Base-by-base conservation (phyloP, 2,888 invertebrate species). In the Himalopsyche japonica region DNA sequence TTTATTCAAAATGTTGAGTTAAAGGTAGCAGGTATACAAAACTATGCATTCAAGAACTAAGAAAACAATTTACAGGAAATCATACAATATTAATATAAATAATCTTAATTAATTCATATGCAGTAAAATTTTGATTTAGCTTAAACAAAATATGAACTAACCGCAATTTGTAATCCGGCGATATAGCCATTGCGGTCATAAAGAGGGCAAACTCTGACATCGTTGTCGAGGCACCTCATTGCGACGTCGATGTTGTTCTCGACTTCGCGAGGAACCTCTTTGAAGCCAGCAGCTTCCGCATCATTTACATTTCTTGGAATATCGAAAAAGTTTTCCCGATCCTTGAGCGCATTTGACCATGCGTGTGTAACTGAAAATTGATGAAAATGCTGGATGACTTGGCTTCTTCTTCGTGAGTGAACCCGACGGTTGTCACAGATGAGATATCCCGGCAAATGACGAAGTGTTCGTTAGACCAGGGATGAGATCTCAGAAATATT, bases 261-360 rank as follows among this genome's bases (percentile, higher is more conserved):
- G 0, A 90, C 88, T 0, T 90, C 90, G 0, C 91, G 88, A 84
- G 91, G 91, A 1, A 90, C 90, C 8, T 91, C 88, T n/a, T 88
- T 87, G 91, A 91, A 92, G 0, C 90, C 91, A 3, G 89, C 89
- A 12, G 86, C 88, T 86, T 91, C 91, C 7, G 91, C 92, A 15
- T 90, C 91, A 57, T 87, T 89, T 84, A 90, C 89, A 8, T 91
- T 91, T 30, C 91, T 90, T 0, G 92, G 92, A 15, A 92, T 90
- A n/a, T 88, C 89, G 89, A 89, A 92, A 89, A 92, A 92, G 88
- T 92, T 91, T 78, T 92, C 91, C 86, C 89, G 89, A 87, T 92
- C 90, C 0, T 90, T 90, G 1, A 92, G 87, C 0, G 92, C 91
- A 79, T 90, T 90, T 0, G 92, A 90, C 91, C 91, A 92, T 4